Percentiles rank a stretch among this genome's conserved stretches.
These are phyloP conservation scores for Anser brachyrhynchus DNA, from an alignment of 2,113 vertebrate genomes.

Conservation along the genomic window DNA sequence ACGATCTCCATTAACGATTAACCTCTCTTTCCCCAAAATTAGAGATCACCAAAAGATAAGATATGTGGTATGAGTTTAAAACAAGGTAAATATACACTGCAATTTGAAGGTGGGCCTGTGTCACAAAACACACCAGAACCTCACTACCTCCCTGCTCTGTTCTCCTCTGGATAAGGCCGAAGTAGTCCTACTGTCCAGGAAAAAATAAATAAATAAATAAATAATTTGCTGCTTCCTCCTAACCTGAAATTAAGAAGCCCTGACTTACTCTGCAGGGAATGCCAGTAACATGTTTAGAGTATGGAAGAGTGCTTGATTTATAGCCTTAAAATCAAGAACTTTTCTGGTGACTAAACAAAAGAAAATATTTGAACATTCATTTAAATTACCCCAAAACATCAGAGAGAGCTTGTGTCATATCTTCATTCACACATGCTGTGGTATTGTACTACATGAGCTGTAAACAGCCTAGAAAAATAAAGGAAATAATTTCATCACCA, in stretches of 20 bases:
- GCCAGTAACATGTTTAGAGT: background rate
- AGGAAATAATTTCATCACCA: background rate
- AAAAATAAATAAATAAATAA: background rate
- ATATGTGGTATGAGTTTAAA: background rate
- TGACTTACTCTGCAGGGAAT: background rate
- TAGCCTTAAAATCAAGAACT: background rate
- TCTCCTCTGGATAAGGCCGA: background rate
- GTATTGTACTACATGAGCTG: background rate
- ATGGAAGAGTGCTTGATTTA: background rate
- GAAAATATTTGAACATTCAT: background rate
- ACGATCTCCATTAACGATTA: background rate
- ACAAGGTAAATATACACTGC: background rate
- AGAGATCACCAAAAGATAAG: background rate
- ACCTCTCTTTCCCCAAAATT: background rate
- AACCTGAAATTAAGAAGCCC: background rate
- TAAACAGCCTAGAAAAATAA: conserved; percentile 19
- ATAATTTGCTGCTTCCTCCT: background rate
- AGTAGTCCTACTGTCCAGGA: background rate
- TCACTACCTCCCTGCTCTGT: background rate
- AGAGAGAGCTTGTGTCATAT: background rate
- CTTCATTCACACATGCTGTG: background rate
- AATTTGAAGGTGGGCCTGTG: background rate
- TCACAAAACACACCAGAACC: background rate
- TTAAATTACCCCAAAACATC: background rate
- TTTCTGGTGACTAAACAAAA: background rate